Evolutionary conservation across 2,888 invertebrate species (phyloP), one percentile per base, ranked within the genome.

Genomic region (Phoronis australis): DNA sequence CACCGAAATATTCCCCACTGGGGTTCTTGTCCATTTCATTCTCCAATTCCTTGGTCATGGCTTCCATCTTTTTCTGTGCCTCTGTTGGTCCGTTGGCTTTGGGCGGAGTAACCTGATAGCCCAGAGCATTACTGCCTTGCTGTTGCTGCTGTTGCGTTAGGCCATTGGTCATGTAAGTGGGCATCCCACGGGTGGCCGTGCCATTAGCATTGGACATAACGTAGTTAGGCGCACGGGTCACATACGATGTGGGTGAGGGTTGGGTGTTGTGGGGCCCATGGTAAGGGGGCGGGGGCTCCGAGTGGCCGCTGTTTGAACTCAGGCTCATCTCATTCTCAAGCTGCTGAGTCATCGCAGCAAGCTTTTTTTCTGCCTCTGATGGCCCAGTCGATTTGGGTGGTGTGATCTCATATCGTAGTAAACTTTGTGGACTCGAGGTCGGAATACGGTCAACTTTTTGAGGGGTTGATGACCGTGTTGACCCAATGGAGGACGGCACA

Each of bases 1-100:
- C 80, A 92, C 95, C 95, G 81, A 94, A 95, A 78, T 93, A 95
- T 81, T 95, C 95, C 62, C 93, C 94, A 76, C 92, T 90, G 65
- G 92, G 91, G 68, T 90, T 88, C 65, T 90, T 87, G 75, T 95
- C 95, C 86, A 96, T 90, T 81, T 94, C 92, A 74, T 92, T 92
- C 75, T 94, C 94, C 57, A 94, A 82, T 71, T 92, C 90, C 46
- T 90, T 82, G 15, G 93, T 93, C 55, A 94, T 82, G 69, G 91
- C 92, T 76, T 93, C 93, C 67, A 94, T 88, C 79, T 94, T 94
- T 49, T 88, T 84, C 77, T 94, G 90, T 26, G 93, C 93, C 76
- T 93, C 93, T 48, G 91, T 90, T 21, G 90, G 91, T 2, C 92
- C 93, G 79, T 80, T 47, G 22, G 88, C 88, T 53, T 88, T 83